Evolutionary conservation across 1,140 invertebrate genomes (phyloP), one percentile per base, ranked within the genome.

Genomic region (Elysia chlorotica): DNA sequence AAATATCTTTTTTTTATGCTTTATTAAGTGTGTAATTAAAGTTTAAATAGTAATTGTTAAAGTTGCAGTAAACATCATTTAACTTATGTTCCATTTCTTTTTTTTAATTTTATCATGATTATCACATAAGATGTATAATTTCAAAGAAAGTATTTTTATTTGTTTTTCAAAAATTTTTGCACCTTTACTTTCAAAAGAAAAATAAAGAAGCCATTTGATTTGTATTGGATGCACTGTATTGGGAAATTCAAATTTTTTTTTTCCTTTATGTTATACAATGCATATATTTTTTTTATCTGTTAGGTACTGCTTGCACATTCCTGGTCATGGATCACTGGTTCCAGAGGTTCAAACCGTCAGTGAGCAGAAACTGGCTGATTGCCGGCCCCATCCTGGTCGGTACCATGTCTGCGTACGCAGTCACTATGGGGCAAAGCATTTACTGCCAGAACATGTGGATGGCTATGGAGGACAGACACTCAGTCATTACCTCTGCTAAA

Each of bases 401-500:
- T 17, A 67, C 69, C 6, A 3, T 73, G 6, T 38, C 65, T 19
- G 65, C 74, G 21, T 82, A 79, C 41, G 28, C 36, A 23, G 56
- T 77, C 1, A 80, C 76, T 2, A 63, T 71, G n/a, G 35, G 66
- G 10, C 65, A 76, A 41, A 81, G 79, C 10, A 73, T 63, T 23
- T 57, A 65, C 19, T 82, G 81, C 69, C 79, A 81, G 65, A 54
- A 81, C 6, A 82, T 82, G 81, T 82, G 79, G 81, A 74, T 82
- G 71, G 78, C 79, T 2, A 67, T 81, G 69, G 81, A 82, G 63
- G 81, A 79, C 21, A 79, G 76, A 71, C 79, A 82, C 38, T 75
- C 81, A 2, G 74, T 56, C 19, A 31, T 81, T 41, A 74, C 70
- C n/a, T 53, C 76, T 54, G 56, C 41, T 23, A 41, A 72, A 70